Evolutionary conservation across 2,797 vertebrate genomes (phyloP), one percentile per base, ranked within the genome.

Genomic region (Paguma larvata): DNA sequence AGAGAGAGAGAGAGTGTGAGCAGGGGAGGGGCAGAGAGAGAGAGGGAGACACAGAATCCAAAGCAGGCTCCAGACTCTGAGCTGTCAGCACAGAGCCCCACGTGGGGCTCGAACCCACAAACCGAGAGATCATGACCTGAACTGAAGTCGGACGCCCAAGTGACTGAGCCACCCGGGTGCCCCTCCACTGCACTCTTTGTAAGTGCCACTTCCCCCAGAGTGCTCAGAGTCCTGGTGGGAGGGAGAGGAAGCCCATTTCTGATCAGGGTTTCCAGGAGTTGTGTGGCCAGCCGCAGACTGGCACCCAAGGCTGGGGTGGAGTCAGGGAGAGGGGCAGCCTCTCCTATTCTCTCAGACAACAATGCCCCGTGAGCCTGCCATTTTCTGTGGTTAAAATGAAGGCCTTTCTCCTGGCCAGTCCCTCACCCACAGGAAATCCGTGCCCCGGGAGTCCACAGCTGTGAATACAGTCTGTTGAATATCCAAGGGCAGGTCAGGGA

Each of bases 241-340:
- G n/a, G 46, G 87, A 86, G 78, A 97, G 98, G 97, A 97, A 98
- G 82, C 82, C 75, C 65, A 83, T 85, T 97, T 91, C 82, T 94
- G 67, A 85, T 59, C 78, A 94, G 85, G 65, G 97, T 95, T 97
- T 97, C 97, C 97, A 97, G 97, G 97, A 96, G 97, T 97, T 97
- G 94, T 97, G 83, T 41, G 21, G 51, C 63, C 53, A 77, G 85
- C 82, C 23, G 7, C 48, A 93, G 85, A 80, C 85, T 88, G 94
- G 97, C 96, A 98, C 96, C 86, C 75, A 91, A 92, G 79, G 95
- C 59, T 70, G 68, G 75, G 91, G 72, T 94, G 89, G 89, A 80
- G 93, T 94, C 86, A 68, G 59, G 68, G 86, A 95, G 93, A 89
- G 19, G 18, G 85, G 91, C 14, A 75, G 87, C 53, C 83, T 86